These are phyloP conservation scores for Progne subis DNA, from an alignment of 2,113 vertebrate genomes.

Conservation along the genomic window DNA sequence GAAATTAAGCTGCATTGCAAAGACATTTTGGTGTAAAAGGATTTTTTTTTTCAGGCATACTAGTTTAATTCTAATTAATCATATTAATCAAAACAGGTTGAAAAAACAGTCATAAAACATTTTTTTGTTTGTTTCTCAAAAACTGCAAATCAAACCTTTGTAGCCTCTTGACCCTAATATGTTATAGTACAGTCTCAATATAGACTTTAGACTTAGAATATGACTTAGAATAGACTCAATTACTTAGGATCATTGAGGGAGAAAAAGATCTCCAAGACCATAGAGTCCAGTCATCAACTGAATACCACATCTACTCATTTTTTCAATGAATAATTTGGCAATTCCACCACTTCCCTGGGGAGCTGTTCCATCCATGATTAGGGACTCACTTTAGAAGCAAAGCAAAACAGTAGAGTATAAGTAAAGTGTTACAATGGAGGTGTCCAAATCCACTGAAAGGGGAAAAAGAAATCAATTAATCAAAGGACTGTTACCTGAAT, in stretches of 20 bases:
- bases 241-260: not conserved
- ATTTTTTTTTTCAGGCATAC: not conserved
- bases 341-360: not conserved
- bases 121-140: constrained; percentile 1
- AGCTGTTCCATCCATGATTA: not conserved
- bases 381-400: not conserved
- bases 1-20: not conserved
- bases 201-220: not conserved
- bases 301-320: not conserved
- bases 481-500: not conserved
- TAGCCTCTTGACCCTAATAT: not conserved
- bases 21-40: not conserved
- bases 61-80: constrained; percentile 45
- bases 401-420: not conserved
- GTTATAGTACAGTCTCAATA: not conserved
- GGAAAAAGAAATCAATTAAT: not conserved
- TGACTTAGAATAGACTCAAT: not conserved
- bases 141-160: not conserved
- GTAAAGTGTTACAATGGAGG: not conserved
- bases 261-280: not conserved
- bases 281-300: not conserved
- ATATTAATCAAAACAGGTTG: constrained; percentile 15
- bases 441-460: not conserved
- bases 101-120: not conserved
- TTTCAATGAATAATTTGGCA: no score